phyloP scores from a whole-genome alignment of 2,888 invertebrate genomes.

The Palloptera scutellata region DNA sequence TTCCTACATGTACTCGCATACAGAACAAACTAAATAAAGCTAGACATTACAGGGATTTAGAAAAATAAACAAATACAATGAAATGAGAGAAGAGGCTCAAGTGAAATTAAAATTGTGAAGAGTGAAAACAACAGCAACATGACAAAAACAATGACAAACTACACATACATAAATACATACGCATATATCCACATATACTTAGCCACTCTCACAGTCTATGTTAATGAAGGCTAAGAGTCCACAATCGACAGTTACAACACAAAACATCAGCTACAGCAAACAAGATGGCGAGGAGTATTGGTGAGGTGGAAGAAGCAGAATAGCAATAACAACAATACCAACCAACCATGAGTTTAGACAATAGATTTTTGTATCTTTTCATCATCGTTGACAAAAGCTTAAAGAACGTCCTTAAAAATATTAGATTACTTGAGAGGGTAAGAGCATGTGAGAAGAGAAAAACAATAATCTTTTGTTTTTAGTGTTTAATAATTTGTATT shows the following conservation, averaged over 20 bases:
- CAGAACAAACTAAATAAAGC: not conserved
- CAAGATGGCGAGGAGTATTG: not conserved
- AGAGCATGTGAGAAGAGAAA: no score
- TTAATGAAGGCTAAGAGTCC: conserved; percentile 20
- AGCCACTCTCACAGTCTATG: not conserved
- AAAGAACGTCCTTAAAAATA: conserved; percentile 42
- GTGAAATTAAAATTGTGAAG: conserved; percentile 22
- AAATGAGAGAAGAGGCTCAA: conserved; percentile 3
- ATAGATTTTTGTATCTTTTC: conserved; percentile 36
- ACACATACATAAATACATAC: conserved; percentile 9
- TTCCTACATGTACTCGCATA: conserved; percentile 3
- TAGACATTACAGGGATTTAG: not conserved
- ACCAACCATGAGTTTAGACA: conserved; percentile 4
- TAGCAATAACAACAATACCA: not conserved
- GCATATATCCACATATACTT: not conserved
- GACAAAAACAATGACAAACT: conserved; percentile 13
- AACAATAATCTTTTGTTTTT: no score
- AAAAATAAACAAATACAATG: conserved; percentile 6
- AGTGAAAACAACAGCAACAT: conserved; percentile 13
- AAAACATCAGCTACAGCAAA: not conserved
- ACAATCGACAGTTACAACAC: conserved; percentile 15
- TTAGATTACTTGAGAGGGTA: no score
- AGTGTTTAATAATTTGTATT: no score
- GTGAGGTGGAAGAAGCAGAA: no score
- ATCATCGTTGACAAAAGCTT: conserved; percentile 46